These are phyloP conservation scores for Platycheirus albimanus DNA, from an alignment of 2,888 invertebrate genomes.

Conservation along the genomic window DNA sequence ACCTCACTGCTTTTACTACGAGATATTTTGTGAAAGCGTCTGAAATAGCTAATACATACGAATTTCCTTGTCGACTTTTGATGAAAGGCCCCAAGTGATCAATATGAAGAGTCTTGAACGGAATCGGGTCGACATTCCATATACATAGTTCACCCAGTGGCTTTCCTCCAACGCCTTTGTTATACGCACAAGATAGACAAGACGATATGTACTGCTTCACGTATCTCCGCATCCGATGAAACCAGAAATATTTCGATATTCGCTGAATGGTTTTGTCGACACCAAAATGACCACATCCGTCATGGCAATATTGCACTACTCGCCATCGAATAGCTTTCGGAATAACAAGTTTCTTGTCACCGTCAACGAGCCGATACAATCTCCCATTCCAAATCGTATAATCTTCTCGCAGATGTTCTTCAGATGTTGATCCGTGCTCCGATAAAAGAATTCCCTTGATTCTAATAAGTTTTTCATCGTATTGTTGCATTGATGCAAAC, in stretches of 20 bases:
- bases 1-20: conserved; percentile 62
- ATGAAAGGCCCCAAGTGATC: conserved; percentile 61
- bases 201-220: conserved; percentile 47
- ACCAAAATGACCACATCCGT: conserved; percentile 29
- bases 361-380: conserved; percentile 19
- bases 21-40: conserved; percentile 66
- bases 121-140: conserved; percentile 1
- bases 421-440: conserved; percentile 15
- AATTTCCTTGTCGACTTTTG: conserved; percentile 46
- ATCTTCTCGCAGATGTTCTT: conserved; percentile 10
- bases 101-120: conserved; percentile 47
- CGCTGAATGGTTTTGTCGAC: conserved; percentile 24
- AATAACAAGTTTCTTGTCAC: conserved; percentile 30
- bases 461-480: conserved; percentile 17
- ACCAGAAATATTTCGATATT: conserved; percentile 23
- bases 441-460: conserved; percentile 9
- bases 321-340: conserved; percentile 39
- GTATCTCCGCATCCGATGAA: conserved; percentile 59
- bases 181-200: conserved; percentile 23
- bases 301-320: conserved; percentile 22
- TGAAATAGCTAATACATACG: conserved; percentile 48
- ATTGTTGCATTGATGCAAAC: conserved; percentile 21
- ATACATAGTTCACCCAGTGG: neutral
- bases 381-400: conserved; percentile 28
- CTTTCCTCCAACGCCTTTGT: conserved; percentile 6